Conservation (phyloP, 2,888 invertebrate genomes). For the Andrena minutula region DNA sequence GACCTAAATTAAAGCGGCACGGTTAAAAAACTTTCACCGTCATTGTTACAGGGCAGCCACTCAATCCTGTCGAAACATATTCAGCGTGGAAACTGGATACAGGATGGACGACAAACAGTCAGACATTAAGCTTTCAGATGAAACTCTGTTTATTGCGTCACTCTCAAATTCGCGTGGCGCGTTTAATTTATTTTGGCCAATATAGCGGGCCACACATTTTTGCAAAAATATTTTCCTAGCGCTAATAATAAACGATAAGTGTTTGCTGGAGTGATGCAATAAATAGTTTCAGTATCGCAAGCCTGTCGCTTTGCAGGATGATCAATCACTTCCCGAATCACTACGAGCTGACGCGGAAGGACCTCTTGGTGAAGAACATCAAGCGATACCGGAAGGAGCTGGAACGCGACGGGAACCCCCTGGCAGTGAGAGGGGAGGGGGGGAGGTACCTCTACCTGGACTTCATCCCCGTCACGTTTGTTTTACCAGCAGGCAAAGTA, state of each 20-base stretch:
- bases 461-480: slow-evolving; percentile 97
- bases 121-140: slow-evolving; percentile 77
- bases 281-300: no score
- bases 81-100: slow-evolving; percentile 96
- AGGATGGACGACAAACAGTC: slow-evolving; percentile 96
- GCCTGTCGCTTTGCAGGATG: slow-evolving; percentile 86
- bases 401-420: slow-evolving; percentile 94
- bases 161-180: neutral
- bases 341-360: slow-evolving; percentile 97
- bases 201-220: no score
- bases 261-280: no score
- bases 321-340: slow-evolving; percentile 99
- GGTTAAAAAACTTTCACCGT: neutral
- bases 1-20: neutral
- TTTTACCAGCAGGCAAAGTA: slow-evolving; percentile 90
- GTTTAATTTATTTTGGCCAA: no score
- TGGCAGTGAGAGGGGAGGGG: slow-evolving; percentile 93
- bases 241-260: no score
- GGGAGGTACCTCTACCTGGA: slow-evolving; percentile 93
- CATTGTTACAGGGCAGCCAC: slow-evolving; percentile 90
- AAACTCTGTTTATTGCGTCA: neutral
- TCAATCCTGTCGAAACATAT: slow-evolving; percentile 95
- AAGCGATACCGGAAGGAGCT: slow-evolving; percentile 97
- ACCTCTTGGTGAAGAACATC: slow-evolving; percentile 97
- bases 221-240: no score